These are phyloP conservation scores for Diplosoma virens DNA, from an alignment of 23 tunicate species.

Conservation along the genomic window DNA sequence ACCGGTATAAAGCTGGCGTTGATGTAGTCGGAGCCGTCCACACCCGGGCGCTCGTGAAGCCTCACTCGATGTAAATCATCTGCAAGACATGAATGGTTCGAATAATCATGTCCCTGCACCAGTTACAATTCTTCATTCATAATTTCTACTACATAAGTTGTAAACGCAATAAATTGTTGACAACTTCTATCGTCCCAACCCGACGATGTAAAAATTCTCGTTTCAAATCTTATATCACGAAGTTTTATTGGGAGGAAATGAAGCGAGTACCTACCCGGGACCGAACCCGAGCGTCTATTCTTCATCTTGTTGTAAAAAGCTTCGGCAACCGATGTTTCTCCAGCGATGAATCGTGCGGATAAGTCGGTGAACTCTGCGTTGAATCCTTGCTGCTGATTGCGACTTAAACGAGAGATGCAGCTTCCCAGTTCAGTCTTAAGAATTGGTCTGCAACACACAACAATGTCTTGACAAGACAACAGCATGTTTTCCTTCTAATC, in stretches of 20 bases:
- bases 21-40: conserved; percentile 74
- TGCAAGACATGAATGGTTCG: conserved; percentile 2
- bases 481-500: no score
- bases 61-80: conserved; percentile 65
- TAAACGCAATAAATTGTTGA: no score
- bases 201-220: no score
- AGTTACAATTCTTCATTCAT: no score
- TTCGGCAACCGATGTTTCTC: conserved; percentile 44
- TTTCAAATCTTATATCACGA: no score
- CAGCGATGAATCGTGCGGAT: conserved; percentile 19
- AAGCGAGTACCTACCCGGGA: conserved; percentile 55
- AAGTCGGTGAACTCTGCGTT: conserved; percentile 59
- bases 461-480: background rate
- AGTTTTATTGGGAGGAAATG: no score
- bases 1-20: conserved; percentile 72
- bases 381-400: conserved; percentile 65
- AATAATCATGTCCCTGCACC: no score
- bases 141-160: no score
- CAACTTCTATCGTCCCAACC: no score
- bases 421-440: conserved; percentile 22
- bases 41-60: conserved; percentile 35
- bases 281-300: conserved; percentile 41
- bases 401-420: conserved; percentile 37
- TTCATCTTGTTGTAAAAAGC: conserved; percentile 45
- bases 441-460: conserved; percentile 33